Evolutionary conservation across 1,140 invertebrate genomes (phyloP), one percentile per base, ranked within the genome.

Genomic region (Babylonia areolata): DNA sequence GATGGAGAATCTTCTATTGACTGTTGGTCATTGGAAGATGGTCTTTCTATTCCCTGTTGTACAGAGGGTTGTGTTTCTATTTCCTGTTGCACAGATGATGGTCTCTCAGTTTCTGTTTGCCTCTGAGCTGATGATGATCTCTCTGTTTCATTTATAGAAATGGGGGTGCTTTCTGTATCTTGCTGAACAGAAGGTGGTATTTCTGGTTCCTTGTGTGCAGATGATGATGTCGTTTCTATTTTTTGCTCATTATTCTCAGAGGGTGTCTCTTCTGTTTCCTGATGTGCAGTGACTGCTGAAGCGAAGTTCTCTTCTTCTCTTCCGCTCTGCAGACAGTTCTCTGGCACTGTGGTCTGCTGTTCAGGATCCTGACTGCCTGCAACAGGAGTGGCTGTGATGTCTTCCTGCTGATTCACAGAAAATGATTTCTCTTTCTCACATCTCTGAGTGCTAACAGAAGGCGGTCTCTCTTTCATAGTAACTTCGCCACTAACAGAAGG

Each of bases 41-140:
- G 71, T 73, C 71, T 73, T 73, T 73, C 71, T 35, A 31, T 35
- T 73, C 35, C 71, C 35, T 73, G 31, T 20, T 73, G 71, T 73
- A 35, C 31, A 73, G 71, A 73, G 0, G 71, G 31, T 35, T n/a
- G 71, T 73, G 31, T 73, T 73, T 73, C 71, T 73, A 31, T 35
- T 0, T 73, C 71, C 71, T 73, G 31, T 35, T 73, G 71, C 6
- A 20, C 71, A 73, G 71, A 73, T 11, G 31, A 28, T 35, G 71
- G 71, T 73, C 71, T 73, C 35, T 73, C 71, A 15, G 71, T 73
- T 73, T 73, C 71, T 35, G 31, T 6, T 35, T 73, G 1, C 35
- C 35, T 6, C 33, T 73, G 71, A 35, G 31, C 71, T 35, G 71
- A 73, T 37, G 31, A 23, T 35, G 69, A 31, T 73, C 69, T 73